Evolutionary conservation across 2,888 invertebrate species (phyloP), one percentile per base, ranked within the genome.

Genomic region (Chesias legatella): DNA sequence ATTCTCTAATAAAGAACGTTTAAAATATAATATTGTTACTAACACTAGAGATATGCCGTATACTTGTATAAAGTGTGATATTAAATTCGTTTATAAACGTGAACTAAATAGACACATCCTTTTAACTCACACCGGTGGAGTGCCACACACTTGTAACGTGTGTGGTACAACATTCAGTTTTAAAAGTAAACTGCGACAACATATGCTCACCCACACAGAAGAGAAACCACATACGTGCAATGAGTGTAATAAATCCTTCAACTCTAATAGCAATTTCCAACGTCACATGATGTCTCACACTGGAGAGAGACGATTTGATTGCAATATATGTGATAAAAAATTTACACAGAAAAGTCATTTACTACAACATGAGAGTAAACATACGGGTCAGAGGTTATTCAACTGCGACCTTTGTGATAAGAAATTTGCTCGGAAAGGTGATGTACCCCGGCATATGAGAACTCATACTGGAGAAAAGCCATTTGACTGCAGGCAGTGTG

Each of bases 271-370:
- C 1, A 29, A 33, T 13, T 10, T 40, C n/a, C 17, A 20, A 11
- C 20, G 8, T 6, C 40, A 40, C 8, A 30, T 34, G 24, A 3
- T 8, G 8, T 20, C 8, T 7, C 40, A 40, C 7, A 9, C 40
- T 0, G 40, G 40, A 1, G 33, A 33, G 11, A 40, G 33, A n/a
- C 40, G 33, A 8, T 40, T 11, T 10, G 23, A 25, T 0, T 40
- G 40, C n/a, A 3, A 9, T 1, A 6, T 7, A 1, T 40, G 39
- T 10, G 20, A 40, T 11, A 29, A 40, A 8, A 33, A 25, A 30
- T 40, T 28, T 7, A 29, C 24, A 0, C 29, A 40, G 13, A 33
- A 34, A 40, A 33, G 29, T 11, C 20, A 33, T 34, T 21, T 40
- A n/a, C 10, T 11, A 4, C 7, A n/a, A 11, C 40, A 40, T 21